Conservation (phyloP, 2,113 vertebrate genomes). For the Seriola aureovittata region DNA sequence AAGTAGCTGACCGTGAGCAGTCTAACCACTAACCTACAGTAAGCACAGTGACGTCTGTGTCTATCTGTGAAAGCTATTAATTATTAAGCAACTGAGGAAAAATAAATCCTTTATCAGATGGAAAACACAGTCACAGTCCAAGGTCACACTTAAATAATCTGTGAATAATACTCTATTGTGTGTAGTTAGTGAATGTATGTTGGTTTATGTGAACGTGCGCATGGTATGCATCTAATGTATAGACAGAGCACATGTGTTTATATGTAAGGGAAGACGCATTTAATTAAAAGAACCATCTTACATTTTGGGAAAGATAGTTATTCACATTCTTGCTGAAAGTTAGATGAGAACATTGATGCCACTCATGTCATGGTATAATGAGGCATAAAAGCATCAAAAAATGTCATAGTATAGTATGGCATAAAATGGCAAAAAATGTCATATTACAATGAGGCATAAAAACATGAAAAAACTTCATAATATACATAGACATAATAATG, state of each 20-base stretch:
- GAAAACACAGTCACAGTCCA: slow-evolving; percentile 8
- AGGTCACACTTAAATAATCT: slow-evolving; percentile 19
- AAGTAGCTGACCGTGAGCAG: not conserved
- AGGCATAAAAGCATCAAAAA: too few relatives aligned
- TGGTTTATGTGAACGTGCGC: not conserved
- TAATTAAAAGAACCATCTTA: not conserved
- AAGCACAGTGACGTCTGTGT: not conserved
- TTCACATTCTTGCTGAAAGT: too few relatives aligned
- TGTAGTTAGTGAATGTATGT: not conserved
- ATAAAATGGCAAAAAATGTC: too few relatives aligned
- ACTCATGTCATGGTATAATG: too few relatives aligned
- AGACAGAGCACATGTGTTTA: not conserved
- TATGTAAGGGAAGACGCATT: not conserved
- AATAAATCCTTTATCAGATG: slow-evolving; percentile 28
- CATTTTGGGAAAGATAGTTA: not conserved
- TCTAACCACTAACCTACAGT: not conserved
- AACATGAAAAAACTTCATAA: too few relatives aligned
- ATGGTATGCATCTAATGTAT: not conserved
- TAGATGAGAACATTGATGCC: too few relatives aligned
- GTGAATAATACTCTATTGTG: not conserved
- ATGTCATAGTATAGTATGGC: too few relatives aligned
- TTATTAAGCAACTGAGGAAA: slow-evolving; percentile 24
- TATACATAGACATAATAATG: too few relatives aligned
- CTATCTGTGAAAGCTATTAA: slow-evolving; percentile 36
- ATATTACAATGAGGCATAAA: too few relatives aligned